Evolutionary conservation across 2,888 invertebrate genomes (phyloP), one percentile per base, ranked within the genome.

Genomic region (Lordiphosa andalusiaca): DNA sequence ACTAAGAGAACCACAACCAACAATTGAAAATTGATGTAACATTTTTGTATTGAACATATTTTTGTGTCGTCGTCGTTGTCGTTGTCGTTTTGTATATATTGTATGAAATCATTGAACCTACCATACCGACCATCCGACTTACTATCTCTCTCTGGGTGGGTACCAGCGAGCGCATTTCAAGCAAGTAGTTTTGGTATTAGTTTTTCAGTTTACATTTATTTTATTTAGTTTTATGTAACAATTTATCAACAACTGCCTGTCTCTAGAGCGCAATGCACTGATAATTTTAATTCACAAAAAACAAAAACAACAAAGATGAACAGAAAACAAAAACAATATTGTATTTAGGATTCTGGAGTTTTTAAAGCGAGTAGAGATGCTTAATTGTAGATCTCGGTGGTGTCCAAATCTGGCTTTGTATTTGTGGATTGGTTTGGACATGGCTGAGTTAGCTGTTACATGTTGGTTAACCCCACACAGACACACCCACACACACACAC

Each of bases 231-330:
- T 25, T 36, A 35, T 46, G 19, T 35, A 16, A 46, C 33, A 6
- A 65, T 70, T 61, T 67, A 56, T 61, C 53, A 59, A 69, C 49
- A 84, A 75, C 74, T 73, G 85, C 85, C 84, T 85, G 84, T 83
- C 76, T 66, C 62, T 70, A 69, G 72, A 82, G 82, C 85, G 84
- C 78, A 84, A 70, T 84, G 83, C 85, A 83, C 85, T 85, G 85
- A 85, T 83, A 85, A 82, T 78, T 82, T 84, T 83, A 85, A 71
- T 85, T 81, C 75, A 56, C 49, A 60, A 68, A 53, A 71, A 64
- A 53, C 0, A 19, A 19, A 19, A 19, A 19, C 19, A 16, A 57
- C 37, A 54, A 40, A 42, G 53, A 9, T 5, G 33, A 46, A 41
- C 6, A 6, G 25, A 25, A 25, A 25, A 25, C 25, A 25, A 19